phyloP scores from a whole-genome alignment of 2,888 invertebrate genomes.

The Cheilosia urbana region DNA sequence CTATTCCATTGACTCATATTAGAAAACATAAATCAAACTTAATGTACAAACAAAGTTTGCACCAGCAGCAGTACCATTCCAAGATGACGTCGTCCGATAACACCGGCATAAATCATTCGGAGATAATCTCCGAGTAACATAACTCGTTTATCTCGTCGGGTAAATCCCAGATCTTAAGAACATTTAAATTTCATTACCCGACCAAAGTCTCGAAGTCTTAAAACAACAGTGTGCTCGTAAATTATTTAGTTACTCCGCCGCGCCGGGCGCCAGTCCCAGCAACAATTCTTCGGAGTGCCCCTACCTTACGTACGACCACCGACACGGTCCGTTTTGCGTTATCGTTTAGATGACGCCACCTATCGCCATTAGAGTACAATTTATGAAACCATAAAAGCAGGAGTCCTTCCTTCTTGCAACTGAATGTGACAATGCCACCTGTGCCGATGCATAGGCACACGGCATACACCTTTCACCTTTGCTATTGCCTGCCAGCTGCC shows the following conservation, averaged over 20 bases:
- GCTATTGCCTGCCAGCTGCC: background rate
- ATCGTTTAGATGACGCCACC: slow-evolving; percentile 63
- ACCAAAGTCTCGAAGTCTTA: slow-evolving; percentile 30
- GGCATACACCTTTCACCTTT: slow-evolving; percentile 3
- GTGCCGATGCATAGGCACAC: background rate
- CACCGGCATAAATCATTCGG: slow-evolving; percentile 47
- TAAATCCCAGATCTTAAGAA: slow-evolving; percentile 62
- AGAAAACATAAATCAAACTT: slow-evolving; percentile 31
- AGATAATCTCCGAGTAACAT: slow-evolving; percentile 49
- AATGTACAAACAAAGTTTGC: background rate
- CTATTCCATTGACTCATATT: background rate
- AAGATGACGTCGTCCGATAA: slow-evolving; percentile 15
- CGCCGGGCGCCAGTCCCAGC: slow-evolving; percentile 11
- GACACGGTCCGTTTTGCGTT: slow-evolving; percentile 41
- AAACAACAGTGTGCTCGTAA: slow-evolving; percentile 71
- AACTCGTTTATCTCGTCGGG: slow-evolving; percentile 58
- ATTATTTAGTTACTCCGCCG: slow-evolving; percentile 44
- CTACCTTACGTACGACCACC: background rate
- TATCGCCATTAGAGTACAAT: slow-evolving; percentile 62
- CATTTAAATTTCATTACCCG: slow-evolving; percentile 69
- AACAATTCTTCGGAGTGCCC: slow-evolving; percentile 8
- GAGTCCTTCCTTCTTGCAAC: slow-evolving; percentile 19
- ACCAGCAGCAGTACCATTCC: slow-evolving; percentile 9
- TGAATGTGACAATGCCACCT: slow-evolving; percentile 11
- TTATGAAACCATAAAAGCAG: slow-evolving; percentile 62